Evolutionary conservation across 2,113 vertebrate species (phyloP).

Genomic region (Dipodomys stephensi): DNA sequence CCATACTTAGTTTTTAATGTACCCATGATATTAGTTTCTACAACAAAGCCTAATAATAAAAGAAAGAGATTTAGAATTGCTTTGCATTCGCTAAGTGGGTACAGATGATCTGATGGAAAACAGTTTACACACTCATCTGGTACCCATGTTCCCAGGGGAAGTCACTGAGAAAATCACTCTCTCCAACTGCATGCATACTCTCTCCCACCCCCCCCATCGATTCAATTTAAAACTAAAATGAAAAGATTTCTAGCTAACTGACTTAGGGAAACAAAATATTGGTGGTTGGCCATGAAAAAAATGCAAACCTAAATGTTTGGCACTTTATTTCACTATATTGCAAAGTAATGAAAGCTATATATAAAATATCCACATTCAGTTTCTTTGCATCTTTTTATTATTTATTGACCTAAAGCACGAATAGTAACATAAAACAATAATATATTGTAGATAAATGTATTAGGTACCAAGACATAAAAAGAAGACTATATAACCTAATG

Average conservation of each 20-base stretch:
- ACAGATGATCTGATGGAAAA: slow-evolving; percentile 45
- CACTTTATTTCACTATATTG: neutral
- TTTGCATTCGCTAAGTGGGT: neutral
- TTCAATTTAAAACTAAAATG: slow-evolving; percentile 65
- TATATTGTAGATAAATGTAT: slow-evolving; percentile 3
- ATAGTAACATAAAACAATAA: neutral
- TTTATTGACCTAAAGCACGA: slow-evolving; percentile 15
- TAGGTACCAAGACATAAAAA: neutral
- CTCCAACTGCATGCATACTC: slow-evolving; percentile 11
- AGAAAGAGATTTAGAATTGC: neutral
- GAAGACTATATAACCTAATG: neutral
- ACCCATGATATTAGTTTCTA: slow-evolving; percentile 28
- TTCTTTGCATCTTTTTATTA: neutral
- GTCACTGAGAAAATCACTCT: slow-evolving; percentile 21
- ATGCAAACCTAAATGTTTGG: slow-evolving; percentile 27
- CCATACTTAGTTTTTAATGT: neutral
- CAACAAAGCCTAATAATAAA: neutral
- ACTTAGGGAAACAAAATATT: slow-evolving; percentile 30
- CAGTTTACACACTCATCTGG: neutral
- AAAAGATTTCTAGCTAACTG: slow-evolving; percentile 54
- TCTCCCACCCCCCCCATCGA: neutral
- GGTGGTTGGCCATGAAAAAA: neutral
- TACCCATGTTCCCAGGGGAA: slow-evolving; percentile 1
- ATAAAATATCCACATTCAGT: slow-evolving; percentile 46
- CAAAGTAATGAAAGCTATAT: slow-evolving; percentile 23